Base-by-base conservation (phyloP, 2,113 vertebrate genomes). In the Phocoena sinus region DNA sequence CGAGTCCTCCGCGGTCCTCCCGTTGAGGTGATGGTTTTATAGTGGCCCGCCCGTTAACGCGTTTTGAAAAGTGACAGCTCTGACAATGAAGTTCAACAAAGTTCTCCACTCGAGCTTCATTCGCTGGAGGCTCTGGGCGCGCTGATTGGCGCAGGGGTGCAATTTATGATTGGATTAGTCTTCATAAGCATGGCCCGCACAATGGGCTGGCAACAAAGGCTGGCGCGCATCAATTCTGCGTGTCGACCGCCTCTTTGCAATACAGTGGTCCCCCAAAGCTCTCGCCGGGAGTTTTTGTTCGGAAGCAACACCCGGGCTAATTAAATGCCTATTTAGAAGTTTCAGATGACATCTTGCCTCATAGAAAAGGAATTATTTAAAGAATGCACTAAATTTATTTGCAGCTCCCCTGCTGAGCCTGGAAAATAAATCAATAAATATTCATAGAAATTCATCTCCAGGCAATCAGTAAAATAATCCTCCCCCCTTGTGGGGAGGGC, bases 91-190 rank as follows among this genome's bases (percentile, higher is more conserved):
- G 98, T 98, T 98, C 98, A 99, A 99, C 99, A 99, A 99, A 99
- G 99, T 99, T 99, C 99, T 99, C 99, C 99, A 99, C 99, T 99
- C 98, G 98, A 99, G 99, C 98, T 99, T 98, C 99, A 99, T 99
- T 99, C 99, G 99, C 98, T 97, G 98, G 86, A 94, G 97, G 97
- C 97, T 98, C 98, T 95, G 96, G 91, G 98, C 98, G 33, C 83
- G 94, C 99, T 98, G 99, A 99, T 99, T 99, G 99, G 99, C 98
- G 97, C 99, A 94, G 96, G 77, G 98, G 98, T 97, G 98, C 99
- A 99, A 99, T 99, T 99, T 99, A 99, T 99, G 99, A 99, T 99
- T 99, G 99, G 99, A 99, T 99, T 99, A 99, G 99, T 99, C 99
- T 99, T 99, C 99, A 99, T 99, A 99, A 99, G 99, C 99, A 99